Base-by-base conservation (phyloP, 1,140 invertebrate species). In the Drosophila nasuta region DNA sequence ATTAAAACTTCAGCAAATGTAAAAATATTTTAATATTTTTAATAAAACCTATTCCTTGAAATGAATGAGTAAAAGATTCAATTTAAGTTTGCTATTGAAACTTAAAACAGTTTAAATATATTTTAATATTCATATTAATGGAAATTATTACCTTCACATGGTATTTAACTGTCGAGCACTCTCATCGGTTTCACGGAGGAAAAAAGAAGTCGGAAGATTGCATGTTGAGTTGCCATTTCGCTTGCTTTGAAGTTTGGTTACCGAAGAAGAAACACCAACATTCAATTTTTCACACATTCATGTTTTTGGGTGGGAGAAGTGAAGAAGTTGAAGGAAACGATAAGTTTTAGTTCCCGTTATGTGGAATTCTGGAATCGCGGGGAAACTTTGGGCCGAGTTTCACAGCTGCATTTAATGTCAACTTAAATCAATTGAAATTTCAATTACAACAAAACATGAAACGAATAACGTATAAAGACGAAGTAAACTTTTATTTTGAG, bases 361-460 rank as follows among this genome's bases (percentile, higher is more conserved):
- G 13, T 59, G 41, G 15, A 59, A 59, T 13, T 28, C 6, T 11
- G 11, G 30, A 68, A 49, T 33, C 49, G 7, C 30, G 15, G 15
- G 17, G 33, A 57, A 59, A 62, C 38, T 75, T 25, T 74, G 35
- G 25, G 25, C n/a, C 28, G 38, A 60, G 38, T 74, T 46, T 73
- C 46, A 51, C 64, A 59, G 60, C 54, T 79, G 76, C 45, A 72
- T 76, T 72, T 77, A 73, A 86, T 85, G 81, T 86, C 81, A 85
- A 86, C 81, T 85, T 78, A 85, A 85, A 85, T 85, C 81, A 85
- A 85, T 85, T 85, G 81, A 86, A 85, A 81, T 83, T 77, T 78
- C 81, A 85, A 81, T 86, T 81, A 85, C 82, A 81, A 71, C 63
- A 78, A 86, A 81, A 86, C 81, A 83, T 73, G 62, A 77, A 74